A percentile compares a stretch with the other conserved stretches of the same genome.
Conservation (phyloP, 2,113 vertebrate genomes). For the Nansenia antarctica region DNA sequence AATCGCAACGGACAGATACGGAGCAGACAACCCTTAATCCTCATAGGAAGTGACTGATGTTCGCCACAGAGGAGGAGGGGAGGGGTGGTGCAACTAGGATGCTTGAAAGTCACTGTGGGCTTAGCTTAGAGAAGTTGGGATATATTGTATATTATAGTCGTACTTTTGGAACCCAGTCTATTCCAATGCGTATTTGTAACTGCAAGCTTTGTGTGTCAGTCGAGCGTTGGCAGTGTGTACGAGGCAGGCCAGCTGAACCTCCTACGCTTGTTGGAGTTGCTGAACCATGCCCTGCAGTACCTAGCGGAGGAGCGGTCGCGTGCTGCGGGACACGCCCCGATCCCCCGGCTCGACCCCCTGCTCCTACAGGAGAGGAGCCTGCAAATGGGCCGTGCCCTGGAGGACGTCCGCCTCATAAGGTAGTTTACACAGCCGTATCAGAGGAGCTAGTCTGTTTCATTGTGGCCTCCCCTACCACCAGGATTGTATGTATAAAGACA, state of each 20-base stretch:
- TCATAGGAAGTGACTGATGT: too few relatives aligned
- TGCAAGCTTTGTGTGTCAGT: conserved; percentile 60
- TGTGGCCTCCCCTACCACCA: neutral
- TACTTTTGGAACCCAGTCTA: too few relatives aligned
- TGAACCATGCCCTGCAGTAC: conserved; percentile 78
- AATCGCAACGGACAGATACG: conserved; percentile 99
- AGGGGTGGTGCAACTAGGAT: too few relatives aligned
- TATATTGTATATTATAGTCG: too few relatives aligned
- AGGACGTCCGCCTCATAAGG: conserved; percentile 69
- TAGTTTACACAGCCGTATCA: conserved; percentile 38
- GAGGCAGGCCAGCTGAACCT: conserved; percentile 82
- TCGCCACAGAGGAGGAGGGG: too few relatives aligned
- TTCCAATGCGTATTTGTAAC: neutral
- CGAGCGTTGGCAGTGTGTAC: conserved; percentile 76
- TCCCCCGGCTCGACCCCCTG: conserved; percentile 45
- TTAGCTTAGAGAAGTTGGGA: too few relatives aligned
- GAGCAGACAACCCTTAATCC: conserved; percentile 79
- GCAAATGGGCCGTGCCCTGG: conserved; percentile 53
- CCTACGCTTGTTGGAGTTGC: conserved; percentile 79
- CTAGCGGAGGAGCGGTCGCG: conserved; percentile 66
- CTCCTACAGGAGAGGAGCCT: conserved; percentile 60
- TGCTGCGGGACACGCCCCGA: conserved; percentile 33
- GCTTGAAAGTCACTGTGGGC: too few relatives aligned
- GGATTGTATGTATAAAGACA: neutral
- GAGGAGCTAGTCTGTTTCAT: neutral